phyloP scores from a whole-genome alignment of 2,888 invertebrate genomes.

The Limnephilus auricula region DNA sequence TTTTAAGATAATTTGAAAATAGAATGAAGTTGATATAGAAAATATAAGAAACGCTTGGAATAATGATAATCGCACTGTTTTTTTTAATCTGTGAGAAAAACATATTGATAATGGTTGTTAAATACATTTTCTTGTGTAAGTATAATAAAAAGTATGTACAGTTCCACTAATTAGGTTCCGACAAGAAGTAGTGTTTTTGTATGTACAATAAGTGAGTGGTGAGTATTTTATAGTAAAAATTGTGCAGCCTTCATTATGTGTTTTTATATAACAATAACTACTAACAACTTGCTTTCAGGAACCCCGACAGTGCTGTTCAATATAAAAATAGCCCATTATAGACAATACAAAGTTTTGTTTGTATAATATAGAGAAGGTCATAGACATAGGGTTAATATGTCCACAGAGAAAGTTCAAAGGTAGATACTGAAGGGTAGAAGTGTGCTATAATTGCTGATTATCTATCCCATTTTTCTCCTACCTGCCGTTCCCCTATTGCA shows the following conservation, averaged over 20 bases:
- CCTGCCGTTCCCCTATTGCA: constrained; percentile 99
- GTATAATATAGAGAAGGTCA: constrained; percentile 21
- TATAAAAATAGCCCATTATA: constrained; percentile 44
- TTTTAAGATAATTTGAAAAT: neutral
- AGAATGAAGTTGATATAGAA: neutral
- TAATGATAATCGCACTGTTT: neutral
- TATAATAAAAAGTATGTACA: neutral
- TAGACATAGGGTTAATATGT: neutral
- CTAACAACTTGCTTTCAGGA: constrained; percentile 8
- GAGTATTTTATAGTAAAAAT: neutral
- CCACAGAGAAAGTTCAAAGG: constrained; percentile 35
- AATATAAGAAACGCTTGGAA: neutral
- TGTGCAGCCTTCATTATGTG: neutral
- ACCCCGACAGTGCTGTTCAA: constrained; percentile 35
- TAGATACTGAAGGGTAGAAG: constrained; percentile 45
- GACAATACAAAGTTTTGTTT: neutral
- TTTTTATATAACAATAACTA: constrained; percentile 2
- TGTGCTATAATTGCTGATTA: constrained; percentile 34
- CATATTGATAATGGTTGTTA: neutral
- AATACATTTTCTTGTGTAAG: neutral
- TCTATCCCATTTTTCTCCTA: constrained; percentile 75
- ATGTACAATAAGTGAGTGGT: constrained; percentile 21
- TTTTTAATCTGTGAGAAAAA: neutral
- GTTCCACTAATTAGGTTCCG: neutral
- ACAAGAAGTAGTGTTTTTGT: neutral